Base-by-base conservation (phyloP, 2,888 invertebrate genomes). In the Oscheius myriophilus region DNA sequence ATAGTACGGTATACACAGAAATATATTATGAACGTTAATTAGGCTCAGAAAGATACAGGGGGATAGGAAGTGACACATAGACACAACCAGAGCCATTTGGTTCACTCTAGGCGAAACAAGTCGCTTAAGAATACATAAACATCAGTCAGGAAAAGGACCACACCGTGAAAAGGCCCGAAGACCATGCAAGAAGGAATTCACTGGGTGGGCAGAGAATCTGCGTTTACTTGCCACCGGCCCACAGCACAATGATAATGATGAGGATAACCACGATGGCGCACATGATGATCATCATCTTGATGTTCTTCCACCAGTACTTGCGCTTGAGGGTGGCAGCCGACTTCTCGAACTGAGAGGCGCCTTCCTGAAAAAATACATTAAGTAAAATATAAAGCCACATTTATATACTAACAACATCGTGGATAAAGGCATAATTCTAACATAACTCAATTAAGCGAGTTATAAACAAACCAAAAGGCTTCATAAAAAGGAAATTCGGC, bases 301-400 rank as follows among this genome's bases (percentile, higher is more conserved):
- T 83, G 79, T 86, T 86, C 81, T 86, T 86, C 85, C 85, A 85
- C 86, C 86, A 86, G 75, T 85, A 86, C 74, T 86, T 86, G 71
- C 86, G 83, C 78, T 86, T 86, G 69, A 86, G 75, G 12, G 87
- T 87, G 12, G 86, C 86, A 1, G 86, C 86, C 49, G 84, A 84
- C 74, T 85, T 86, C 76, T 86, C 86, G 73, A 86, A 86, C 69
- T 86, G 86, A 46, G 86, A 86, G 14, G 86, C 86, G 51, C 86
- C 86, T 67, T 87, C 86, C 80, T 86, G 81, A 51, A 70, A 61
- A 51, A 9, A 18, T 18, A 11, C 7, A 11, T 63, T 25, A 25
- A 23, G 51, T 33, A 7, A 18, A n/a, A 18, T 3, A 11, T 18
- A 49, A 49, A 18, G 18, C 18, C 18, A 11, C 7, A 18, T 49